A percentile compares a stretch with the other conserved stretches of the same genome.
Evolutionary conservation across 2,797 vertebrate species (phyloP).

Genomic region (Urophycis tenuis): DNA sequence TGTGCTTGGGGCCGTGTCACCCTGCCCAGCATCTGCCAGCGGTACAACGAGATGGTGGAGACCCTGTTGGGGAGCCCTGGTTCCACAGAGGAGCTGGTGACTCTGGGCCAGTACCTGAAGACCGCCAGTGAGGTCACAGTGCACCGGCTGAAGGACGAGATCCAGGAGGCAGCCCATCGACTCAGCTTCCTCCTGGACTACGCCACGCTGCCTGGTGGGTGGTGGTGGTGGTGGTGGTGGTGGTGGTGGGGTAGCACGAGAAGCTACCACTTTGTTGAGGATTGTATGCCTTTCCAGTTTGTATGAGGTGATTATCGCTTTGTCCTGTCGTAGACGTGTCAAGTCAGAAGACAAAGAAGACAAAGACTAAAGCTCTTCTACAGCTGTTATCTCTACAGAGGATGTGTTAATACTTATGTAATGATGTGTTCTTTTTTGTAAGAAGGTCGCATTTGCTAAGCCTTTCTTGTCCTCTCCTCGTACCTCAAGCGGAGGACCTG

Average conservation of each 20-base stretch:
- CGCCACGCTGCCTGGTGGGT: constrained; percentile 73
- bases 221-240: not conserved
- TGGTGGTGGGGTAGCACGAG: not conserved
- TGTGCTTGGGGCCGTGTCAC: not conserved
- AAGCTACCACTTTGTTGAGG: too few species aligned
- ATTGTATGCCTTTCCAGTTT: too few species aligned
- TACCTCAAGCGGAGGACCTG: constrained; percentile 74
- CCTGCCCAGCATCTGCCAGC: constrained; percentile 75
- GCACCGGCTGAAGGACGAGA: constrained; percentile 70
- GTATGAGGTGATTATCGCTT: too few species aligned
- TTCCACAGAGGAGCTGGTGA: constrained; percentile 77
- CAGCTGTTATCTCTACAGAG: too few species aligned
- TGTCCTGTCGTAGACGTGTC: too few species aligned
- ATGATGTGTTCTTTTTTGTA: not conserved
- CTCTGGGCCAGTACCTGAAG: constrained; percentile 69
- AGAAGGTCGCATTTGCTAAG: not conserved
- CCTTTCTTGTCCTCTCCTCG: constrained; percentile 3
- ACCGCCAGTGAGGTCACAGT: constrained; percentile 77
- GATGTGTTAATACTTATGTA: too few species aligned
- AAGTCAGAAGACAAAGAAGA: too few species aligned
- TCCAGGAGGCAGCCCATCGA: constrained; percentile 67
- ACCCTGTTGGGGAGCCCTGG: constrained; percentile 67
- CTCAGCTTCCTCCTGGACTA: constrained; percentile 80
- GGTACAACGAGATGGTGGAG: constrained; percentile 72
- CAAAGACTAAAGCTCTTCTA: too few species aligned